Conservation (phyloP, 2,888 invertebrate genomes). For the Lymantria monacha region DNA sequence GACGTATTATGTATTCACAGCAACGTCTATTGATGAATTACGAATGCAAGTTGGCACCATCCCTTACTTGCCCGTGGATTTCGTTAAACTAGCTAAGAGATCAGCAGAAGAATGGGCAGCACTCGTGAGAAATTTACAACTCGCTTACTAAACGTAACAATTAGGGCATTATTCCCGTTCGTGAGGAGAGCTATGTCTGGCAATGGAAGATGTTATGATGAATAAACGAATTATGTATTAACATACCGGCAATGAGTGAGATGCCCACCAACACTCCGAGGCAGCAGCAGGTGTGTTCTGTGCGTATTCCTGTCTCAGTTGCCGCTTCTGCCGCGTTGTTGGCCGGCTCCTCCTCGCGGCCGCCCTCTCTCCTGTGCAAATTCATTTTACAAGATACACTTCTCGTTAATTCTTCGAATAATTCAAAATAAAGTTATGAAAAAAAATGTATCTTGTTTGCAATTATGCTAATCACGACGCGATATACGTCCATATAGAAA, state of each 20-base stretch:
- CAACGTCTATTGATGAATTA: too few relatives aligned
- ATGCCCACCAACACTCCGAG: constrained; percentile 79
- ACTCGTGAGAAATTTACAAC: too few relatives aligned
- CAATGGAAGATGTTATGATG: too few relatives aligned
- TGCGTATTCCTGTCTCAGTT: constrained; percentile 58
- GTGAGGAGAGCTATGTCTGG: too few relatives aligned
- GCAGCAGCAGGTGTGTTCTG: constrained; percentile 77
- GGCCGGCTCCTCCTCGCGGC: constrained; percentile 75
- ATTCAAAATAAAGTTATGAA: too few relatives aligned
- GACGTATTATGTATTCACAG: too few relatives aligned
- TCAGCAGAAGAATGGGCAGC: too few relatives aligned
- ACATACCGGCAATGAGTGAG: constrained; percentile 77
- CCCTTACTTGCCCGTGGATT: too few relatives aligned
- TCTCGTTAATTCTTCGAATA: neutral
- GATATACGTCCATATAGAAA: constrained; percentile 11
- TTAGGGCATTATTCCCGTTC: too few relatives aligned
- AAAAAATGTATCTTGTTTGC: neutral
- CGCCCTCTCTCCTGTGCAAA: constrained; percentile 73
- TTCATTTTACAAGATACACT: constrained; percentile 5
- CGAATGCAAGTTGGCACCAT: too few relatives aligned
- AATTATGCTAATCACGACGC: neutral
- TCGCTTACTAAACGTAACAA: too few relatives aligned
- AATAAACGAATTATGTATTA: neutral
- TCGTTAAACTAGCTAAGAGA: too few relatives aligned
- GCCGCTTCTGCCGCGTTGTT: constrained; percentile 61